These are phyloP conservation scores for Esox masquinongy DNA, from an alignment of 2,797 vertebrate species.

Conservation along the genomic window DNA sequence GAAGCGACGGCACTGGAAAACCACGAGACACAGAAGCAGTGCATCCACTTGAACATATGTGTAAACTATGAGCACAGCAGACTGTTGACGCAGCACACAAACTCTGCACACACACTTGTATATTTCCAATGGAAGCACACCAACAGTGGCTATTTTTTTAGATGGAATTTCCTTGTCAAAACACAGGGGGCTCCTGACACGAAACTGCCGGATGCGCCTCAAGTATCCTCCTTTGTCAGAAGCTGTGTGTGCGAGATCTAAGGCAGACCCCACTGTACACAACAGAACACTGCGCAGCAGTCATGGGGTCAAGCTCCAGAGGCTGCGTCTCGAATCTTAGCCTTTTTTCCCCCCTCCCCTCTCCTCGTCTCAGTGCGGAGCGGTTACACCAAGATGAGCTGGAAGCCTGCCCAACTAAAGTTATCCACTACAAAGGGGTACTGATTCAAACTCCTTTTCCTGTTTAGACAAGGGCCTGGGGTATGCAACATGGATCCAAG, in stretches of 20 bases:
- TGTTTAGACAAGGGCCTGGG: constrained; percentile 73
- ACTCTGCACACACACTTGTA: constrained; percentile 50
- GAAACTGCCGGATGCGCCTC: constrained; percentile 68
- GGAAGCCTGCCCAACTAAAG: constrained; percentile 13
- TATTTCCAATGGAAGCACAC: constrained; percentile 46
- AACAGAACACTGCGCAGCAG: constrained; percentile 7
- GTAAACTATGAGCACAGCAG: constrained; percentile 42
- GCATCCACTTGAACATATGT: background rate
- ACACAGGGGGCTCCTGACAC: constrained; percentile 63
- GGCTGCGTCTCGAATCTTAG: constrained; percentile 38
- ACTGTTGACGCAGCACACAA: constrained; percentile 22
- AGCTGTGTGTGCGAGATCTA: constrained; percentile 52
- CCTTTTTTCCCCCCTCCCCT: constrained; percentile 11
- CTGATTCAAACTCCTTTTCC: constrained; percentile 70
- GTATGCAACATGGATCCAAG: constrained; percentile 58
- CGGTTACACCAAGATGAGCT: constrained; percentile 41
- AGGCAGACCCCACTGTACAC: constrained; percentile 40
- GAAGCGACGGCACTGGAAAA: too few species aligned
- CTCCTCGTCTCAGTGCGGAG: constrained; percentile 30
- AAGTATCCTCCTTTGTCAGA: constrained; percentile 65
- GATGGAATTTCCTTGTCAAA: constrained; percentile 74
- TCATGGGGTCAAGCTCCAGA: constrained; percentile 44
- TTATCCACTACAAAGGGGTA: constrained; percentile 69
- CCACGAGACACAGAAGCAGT: too few species aligned
- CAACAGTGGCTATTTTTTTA: constrained; percentile 63